Base-by-base conservation (phyloP, 1,140 invertebrate species). In the Berghia stephanieae region DNA sequence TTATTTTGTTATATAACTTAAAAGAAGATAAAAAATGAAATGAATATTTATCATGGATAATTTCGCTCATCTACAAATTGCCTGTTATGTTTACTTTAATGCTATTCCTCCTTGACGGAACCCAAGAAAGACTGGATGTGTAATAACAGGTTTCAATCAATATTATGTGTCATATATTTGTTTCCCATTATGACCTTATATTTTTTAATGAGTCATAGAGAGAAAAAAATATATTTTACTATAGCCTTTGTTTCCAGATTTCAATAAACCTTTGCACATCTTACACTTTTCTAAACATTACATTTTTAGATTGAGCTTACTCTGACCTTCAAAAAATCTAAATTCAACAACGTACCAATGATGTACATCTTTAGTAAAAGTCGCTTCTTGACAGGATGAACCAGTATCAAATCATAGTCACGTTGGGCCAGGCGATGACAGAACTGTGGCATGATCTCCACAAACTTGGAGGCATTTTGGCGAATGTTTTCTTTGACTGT, bases 291-390 rank as follows among this genome's bases (percentile, higher is more conserved):
- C 55, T 44, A n/a, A n/a, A n/a, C n/a, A n/a, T n/a, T n/a, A n/a
- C n/a, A n/a, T n/a, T n/a, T n/a, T n/a, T n/a, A n/a, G n/a, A n/a
- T n/a, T n/a, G n/a, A n/a, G n/a, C n/a, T n/a, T n/a, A n/a, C n/a
- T n/a, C n/a, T n/a, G n/a, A n/a, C n/a, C n/a, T n/a, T n/a, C n/a
- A n/a, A n/a, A 13, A 49, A 49, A 49, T 18, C 49, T 27, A 44
- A 21, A 31, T 24, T 13, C 46, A n/a, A 4, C 46, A 24, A 77
- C 84, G 49, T 81, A 88, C 87, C 84, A 71, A 88, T 78, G 66
- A 85, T 85, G 75, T 85, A 87, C 85, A 88, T 84, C 74, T 88
- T 88, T 13, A 88, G 78, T 3, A 88, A 81, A 49, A 88, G 73
- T 55, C 87, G 70, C 52, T 80, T 85, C 75, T 86, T 88, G 36